Evolutionary conservation across 1,140 invertebrate species (phyloP), one percentile per base, ranked within the genome.

Genomic region (Temnothorax curvispinosus): DNA sequence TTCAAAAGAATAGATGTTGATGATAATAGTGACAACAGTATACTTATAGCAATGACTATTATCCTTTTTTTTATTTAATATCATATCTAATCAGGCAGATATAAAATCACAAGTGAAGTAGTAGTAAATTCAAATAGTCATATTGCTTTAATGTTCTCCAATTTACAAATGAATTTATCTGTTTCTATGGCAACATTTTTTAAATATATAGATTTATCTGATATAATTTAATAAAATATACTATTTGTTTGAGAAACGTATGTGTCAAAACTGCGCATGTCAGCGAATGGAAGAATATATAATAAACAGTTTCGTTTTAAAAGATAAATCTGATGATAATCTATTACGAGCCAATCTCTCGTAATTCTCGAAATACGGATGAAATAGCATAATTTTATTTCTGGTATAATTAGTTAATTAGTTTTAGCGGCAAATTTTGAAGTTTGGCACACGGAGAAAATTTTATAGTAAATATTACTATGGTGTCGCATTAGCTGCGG

Each of bases 81-180:
- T 27, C 27, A 27, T 27, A 27, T 50, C 8, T 54, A 38, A 71
- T 71, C 52, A 56, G 2, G 18, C 1, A 52, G 32, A 11, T 27
- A 65, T 6, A 8, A 67, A 67, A 21, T 38, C 4, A 41, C n/a
- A 7, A 35, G 9, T n/a, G 18, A 15, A 64, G 65, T n/a, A 64
- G 4, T 2, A 65, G 1, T 11, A 65, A 41, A 41, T 35, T 35
- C 9, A 27, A 38, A 21, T 15, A 13, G 0, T 3, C 3, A 38
- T 38, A 47, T 60, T 60, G 0, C 9, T 1, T 47, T 27, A 50
- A 62, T 75, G 32, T 41, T 38, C 13, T 21, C n/a, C 4, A 44
- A 77, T 44, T 67, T 80, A 47, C 3, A 65, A 38, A 80, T 67
- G 35, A 77, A 64, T 52, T 41, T 41, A 9, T 80, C 47, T 11